Evolutionary conservation across 2,113 vertebrate genomes (phyloP).

Genomic region (Bujurquina vittata): DNA sequence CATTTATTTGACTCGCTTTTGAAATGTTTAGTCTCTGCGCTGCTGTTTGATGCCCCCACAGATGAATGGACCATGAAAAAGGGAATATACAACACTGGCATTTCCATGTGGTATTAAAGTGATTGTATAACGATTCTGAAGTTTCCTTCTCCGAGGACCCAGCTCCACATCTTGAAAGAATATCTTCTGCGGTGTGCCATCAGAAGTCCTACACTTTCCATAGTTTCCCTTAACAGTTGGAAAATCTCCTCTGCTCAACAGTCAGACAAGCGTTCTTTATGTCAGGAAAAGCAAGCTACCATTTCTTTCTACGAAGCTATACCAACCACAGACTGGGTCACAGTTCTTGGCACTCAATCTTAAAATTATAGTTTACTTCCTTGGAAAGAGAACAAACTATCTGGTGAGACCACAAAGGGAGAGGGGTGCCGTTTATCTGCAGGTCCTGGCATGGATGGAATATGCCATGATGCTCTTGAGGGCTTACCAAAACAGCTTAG

Average conservation of each 20-base stretch:
- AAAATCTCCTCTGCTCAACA: constrained; percentile 64
- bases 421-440: constrained; percentile 64
- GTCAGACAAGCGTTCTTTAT: constrained; percentile 69
- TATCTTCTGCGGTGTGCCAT: constrained; percentile 76
- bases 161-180: constrained; percentile 77
- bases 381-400: constrained; percentile 73
- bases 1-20: constrained; percentile 10
- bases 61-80: constrained; percentile 50
- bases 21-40: constrained; percentile 52
- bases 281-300: constrained; percentile 65
- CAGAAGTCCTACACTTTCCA: constrained; percentile 72
- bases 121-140: constrained; percentile 61
- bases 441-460: constrained; percentile 51
- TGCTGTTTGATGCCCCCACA: constrained; percentile 54
- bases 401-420: constrained; percentile 58
- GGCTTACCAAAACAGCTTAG: constrained; percentile 57
- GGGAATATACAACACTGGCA: constrained; percentile 53
- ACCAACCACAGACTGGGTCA: constrained; percentile 70
- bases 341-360: constrained; percentile 73
- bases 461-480: constrained; percentile 49
- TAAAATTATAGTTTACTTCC: constrained; percentile 77
- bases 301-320: constrained; percentile 65
- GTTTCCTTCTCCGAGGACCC: constrained; percentile 64
- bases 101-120: constrained; percentile 40
- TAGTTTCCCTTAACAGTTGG: constrained; percentile 67